Base-by-base conservation (phyloP, 2,797 vertebrate species). In the Pipistrellus nathusii region DNA sequence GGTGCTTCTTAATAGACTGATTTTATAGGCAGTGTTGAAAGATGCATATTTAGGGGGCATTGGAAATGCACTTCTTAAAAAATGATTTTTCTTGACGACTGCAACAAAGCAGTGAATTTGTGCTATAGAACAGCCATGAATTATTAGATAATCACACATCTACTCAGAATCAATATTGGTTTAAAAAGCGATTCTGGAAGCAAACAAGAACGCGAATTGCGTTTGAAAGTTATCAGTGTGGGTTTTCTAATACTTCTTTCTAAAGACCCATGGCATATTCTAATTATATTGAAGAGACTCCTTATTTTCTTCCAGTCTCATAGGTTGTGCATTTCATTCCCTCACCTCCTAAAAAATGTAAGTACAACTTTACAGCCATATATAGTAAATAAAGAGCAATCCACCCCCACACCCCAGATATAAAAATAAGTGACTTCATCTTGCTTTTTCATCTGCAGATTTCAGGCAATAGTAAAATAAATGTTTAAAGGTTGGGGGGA, bases 111-210 rank as follows among this genome's bases (percentile, higher is more conserved):
- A 92, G 88, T 95, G 85, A 84, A 86, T 94, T 78, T 89, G 59
- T 72, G 15, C 75, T 90, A 53, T 32, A 88, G n/a, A 90, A 77
- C 25, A 91, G 41, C 32, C 59, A 86, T 86, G 80, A 92, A 86
- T 95, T 95, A 95, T 77, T 75, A 57, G 85, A 75, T 95, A 93
- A 96, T 80, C 72, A 90, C 21, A 91, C 25, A 94, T 84, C 68
- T 75, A 91, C 78, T 96, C 86, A 82, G 80, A 94, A 89, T 96
- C 92, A 95, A 93, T 93, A 91, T 48, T 94, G 91, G 93, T 97
- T 94, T 83, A 10, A 90, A 93, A 92, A 90, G 80, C 69, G 25
- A 86, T 64, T 85, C 71, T 92, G 10, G 90, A 88, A 89, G 91
- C 73, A 94, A 93, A 93, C 38, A 85, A 83, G 89, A 86, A 83